Evolutionary conservation across 2,113 vertebrate genomes (phyloP).

Genomic region (Poeciliopsis prolifica): DNA sequence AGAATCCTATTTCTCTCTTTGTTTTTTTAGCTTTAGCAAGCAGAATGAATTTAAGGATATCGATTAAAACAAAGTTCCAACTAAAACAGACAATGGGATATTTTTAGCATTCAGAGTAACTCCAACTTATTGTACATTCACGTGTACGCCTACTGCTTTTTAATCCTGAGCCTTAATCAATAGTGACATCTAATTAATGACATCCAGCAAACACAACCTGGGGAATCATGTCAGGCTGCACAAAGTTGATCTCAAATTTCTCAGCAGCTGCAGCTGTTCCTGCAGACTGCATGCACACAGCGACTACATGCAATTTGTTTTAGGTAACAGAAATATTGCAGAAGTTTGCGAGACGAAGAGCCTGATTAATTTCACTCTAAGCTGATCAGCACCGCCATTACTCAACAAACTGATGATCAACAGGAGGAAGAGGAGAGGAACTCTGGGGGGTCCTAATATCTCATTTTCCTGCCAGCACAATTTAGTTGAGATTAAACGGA

Average conservation of each 20-base stretch:
- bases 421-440: constrained; percentile 41
- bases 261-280: not conserved
- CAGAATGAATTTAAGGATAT: too few relatives aligned
- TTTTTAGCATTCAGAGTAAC: not conserved
- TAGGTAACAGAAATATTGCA: constrained; percentile 9
- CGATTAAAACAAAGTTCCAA: not conserved
- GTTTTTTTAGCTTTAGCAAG: not conserved
- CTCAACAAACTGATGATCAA: constrained; percentile 27
- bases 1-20: not conserved
- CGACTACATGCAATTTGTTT: not conserved
- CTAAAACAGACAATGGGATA: not conserved
- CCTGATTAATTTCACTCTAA: constrained; percentile 52
- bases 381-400: constrained; percentile 52
- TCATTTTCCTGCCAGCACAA: constrained; percentile 40
- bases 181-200: not conserved
- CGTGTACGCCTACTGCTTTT: not conserved
- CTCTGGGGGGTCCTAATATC: constrained; percentile 30
- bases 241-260: not conserved
- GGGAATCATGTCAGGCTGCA: not conserved
- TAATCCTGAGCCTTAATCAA: not conserved
- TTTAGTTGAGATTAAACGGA: constrained; percentile 46
- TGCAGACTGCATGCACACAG: constrained; percentile 22
- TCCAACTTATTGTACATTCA: not conserved
- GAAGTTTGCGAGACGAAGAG: constrained; percentile 24
- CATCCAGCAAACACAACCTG: not conserved